Evolutionary conservation across 2,113 vertebrate genomes (phyloP).

Genomic region (Aldabrachelys gigantea): DNA sequence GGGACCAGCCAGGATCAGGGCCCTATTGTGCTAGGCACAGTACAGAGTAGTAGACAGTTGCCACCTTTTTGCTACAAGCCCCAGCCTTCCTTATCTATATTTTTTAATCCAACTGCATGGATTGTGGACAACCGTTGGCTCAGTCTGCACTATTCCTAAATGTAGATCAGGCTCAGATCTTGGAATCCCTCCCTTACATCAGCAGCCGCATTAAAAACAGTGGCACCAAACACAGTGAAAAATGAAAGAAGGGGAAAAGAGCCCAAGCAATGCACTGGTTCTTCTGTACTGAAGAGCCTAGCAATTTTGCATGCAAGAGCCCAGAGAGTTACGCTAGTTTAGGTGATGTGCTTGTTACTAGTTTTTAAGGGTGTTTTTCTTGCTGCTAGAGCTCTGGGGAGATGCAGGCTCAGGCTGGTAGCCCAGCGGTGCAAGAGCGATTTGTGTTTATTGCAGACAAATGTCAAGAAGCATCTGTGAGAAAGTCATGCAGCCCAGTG

Average conservation of each 20-base stretch:
- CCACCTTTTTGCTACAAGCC: not conserved
- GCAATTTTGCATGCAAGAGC: not conserved
- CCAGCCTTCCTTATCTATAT: not conserved
- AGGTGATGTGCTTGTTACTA: not conserved
- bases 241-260: not conserved
- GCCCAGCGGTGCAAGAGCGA: rapidly evolving
- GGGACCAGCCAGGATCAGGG: too few species aligned
- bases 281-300: not conserved
- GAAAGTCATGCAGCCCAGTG: not conserved
- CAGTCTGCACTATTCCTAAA: not conserved
- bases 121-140: not conserved
- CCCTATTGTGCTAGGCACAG: too few species aligned
- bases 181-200: not conserved
- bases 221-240: not conserved
- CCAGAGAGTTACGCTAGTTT: not conserved
- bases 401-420: not conserved
- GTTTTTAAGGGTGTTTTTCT: not conserved
- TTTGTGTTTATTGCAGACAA: not conserved
- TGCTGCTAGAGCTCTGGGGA: rapidly evolving
- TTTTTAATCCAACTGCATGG: not conserved
- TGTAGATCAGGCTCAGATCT: not conserved
- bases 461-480: not conserved
- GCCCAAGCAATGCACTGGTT: not conserved
- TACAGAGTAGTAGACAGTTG: too few species aligned
- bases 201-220: not conserved